Base-by-base conservation (phyloP, 2,888 invertebrate genomes). In the Nebria brevicollis region DNA sequence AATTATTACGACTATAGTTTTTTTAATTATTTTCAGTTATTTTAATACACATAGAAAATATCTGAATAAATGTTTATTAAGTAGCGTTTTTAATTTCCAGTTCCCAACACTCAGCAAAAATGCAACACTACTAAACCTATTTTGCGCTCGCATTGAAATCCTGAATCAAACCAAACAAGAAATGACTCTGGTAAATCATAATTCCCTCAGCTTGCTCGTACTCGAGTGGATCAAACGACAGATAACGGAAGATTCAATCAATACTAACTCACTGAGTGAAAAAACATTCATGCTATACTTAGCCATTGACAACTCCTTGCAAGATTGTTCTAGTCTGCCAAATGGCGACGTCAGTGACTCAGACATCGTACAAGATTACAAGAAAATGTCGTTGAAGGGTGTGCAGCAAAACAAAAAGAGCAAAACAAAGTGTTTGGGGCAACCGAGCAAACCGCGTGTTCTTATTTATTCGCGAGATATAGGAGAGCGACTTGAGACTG, bases 261-360 rank as follows among this genome's bases (percentile, higher is more conserved):
- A 84, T 78, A 85, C 87, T 81, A 84, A 86, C 2, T 83, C 90
- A 84, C 86, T 93, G 82, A 90, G 90, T 77, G 92, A 94, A 86
- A 94, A 95, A 90, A 92, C 93, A 25, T 94, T 95, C 87, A 91
- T 95, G 89, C 89, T 96, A 86, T 95, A 94, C 89, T 91, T 95
- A 82, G 94, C 95, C 84, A 90, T 92, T 82, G 94, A 93, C 87
- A 95, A 95, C 87, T 93, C 93, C 65, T 90, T 96, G 84, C 94
- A 95, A 85, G 96, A 96, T 90, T 96, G 95, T 89, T 92, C 93
- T 82, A 94, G 95, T 86, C 90, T 95, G 86, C 95, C 95, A 7
- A 86, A 88, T 75, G 91, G 91, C 8, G 91, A 92, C 82, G 89
- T 91, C 82, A 94, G 93, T 83, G 94, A 95, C 88, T 94, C 94